A percentile compares a stretch with the other conserved stretches of the same genome.
Conservation (phyloP, 2,797 vertebrate species). For the Chromobotia macracanthus region DNA sequence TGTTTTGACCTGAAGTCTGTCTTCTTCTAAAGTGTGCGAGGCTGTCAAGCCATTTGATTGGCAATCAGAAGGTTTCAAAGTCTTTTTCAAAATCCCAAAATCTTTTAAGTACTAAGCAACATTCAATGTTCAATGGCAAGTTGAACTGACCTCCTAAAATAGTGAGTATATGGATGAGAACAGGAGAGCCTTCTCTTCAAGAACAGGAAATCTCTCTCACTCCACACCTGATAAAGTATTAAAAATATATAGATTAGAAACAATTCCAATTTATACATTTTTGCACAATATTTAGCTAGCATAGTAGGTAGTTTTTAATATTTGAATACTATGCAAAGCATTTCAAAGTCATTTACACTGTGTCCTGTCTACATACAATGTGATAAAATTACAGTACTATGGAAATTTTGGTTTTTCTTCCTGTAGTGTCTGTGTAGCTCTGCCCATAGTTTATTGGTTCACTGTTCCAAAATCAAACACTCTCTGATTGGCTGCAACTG, state of each 20-base stretch:
- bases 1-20: neutral
- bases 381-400: neutral
- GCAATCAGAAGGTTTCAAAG: conserved; percentile 33
- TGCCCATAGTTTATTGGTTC: neutral
- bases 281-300: neutral
- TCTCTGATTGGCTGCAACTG: neutral
- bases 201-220: conserved; percentile 76
- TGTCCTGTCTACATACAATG: no score
- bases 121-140: conserved; percentile 6
- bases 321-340: neutral
- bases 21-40: conserved; percentile 1
- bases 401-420: neutral
- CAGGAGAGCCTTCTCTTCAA: conserved; percentile 71
- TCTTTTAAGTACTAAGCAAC: conserved; percentile 31
- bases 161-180: conserved; percentile 76
- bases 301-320: neutral
- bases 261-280: neutral
- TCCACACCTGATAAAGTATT: conserved; percentile 77
- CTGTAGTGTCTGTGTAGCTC: neutral
- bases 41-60: neutral
- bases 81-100: conserved; percentile 17
- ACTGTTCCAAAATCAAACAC: neutral
- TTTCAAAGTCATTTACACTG: no score
- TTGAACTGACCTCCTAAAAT: conserved; percentile 79
- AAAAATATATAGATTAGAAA: conserved; percentile 1